Base-by-base conservation (phyloP, 2,888 invertebrate genomes). In the Belgica antarctica region DNA sequence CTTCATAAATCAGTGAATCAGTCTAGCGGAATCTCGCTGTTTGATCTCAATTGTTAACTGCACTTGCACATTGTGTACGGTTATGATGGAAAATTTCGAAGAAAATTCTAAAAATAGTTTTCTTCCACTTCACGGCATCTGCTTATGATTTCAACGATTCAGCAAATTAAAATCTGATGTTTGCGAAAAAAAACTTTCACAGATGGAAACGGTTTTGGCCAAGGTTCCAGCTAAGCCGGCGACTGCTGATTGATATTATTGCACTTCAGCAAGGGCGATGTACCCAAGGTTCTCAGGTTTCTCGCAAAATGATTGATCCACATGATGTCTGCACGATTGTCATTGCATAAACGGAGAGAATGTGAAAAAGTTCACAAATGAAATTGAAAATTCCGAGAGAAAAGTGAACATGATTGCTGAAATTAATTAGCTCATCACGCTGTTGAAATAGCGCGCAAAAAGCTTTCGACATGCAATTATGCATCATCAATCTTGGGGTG, bases 91-190 rank as follows among this genome's bases (percentile, higher is more conserved):
- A 41, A 41, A 10, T 41, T 15, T 41, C n/a, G 41, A 41, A 12
- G 41, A 10, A n/a, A 41, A 41, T 41, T 15, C 41, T n/a, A 41
- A 41, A 31, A 41, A 41, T 41, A 41, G 15, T n/a, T 41, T n/a
- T 10, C 41, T 41, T 41, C 41, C 41, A 41, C 41, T 41, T 15
- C n/a, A 41, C 41, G 41, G 41, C 41, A 41, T 41, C 41, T 41
- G 41, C 41, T 41, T 41, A 10, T n/a, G 41, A 41, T 41, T 41
- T 10, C 12, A 41, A 10, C 41, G 41, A n/a, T 41, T 41, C 41
- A 15, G 41, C 41, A 41, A 41, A 41, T 41, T 41, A 41, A 41
- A 41, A 41, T 41, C 15, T 41, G n/a, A 41, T 41, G 12, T 31
- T 41, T 15, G 41, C 41, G 41, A 41, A 15, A n/a, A 41, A 41